These are phyloP conservation scores for Drosophila mayaguana DNA, from an alignment of 2,888 invertebrate species.

Conservation along the genomic window DNA sequence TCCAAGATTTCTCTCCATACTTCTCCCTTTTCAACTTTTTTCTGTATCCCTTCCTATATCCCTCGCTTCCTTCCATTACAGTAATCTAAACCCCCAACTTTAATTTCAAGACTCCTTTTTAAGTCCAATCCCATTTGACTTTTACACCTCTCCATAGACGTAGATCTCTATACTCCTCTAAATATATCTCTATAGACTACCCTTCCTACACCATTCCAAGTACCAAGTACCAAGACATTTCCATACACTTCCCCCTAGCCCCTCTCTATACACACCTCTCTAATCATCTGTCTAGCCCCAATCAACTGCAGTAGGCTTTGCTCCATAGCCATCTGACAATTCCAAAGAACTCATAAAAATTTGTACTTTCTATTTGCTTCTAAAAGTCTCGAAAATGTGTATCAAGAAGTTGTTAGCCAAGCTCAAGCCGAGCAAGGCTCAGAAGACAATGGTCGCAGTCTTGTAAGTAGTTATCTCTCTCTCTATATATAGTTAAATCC, in stretches of 20 bases:
- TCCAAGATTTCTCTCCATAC: neutral
- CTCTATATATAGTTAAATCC: too few relatives aligned
- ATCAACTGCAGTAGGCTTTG: constrained; percentile 28
- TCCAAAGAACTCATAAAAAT: constrained; percentile 20
- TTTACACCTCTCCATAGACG: too few relatives aligned
- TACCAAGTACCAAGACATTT: neutral
- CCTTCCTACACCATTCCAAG: too few relatives aligned
- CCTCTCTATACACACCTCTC: neutral
- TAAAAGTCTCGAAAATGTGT: constrained; percentile 29
- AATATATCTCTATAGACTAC: too few relatives aligned
- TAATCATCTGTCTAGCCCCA: neutral
- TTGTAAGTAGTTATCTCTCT: constrained; percentile 58
- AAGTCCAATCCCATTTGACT: too few relatives aligned
- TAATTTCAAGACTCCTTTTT: too few relatives aligned
- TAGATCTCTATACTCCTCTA: too few relatives aligned
- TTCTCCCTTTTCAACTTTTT: neutral
- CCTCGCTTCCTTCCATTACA: too few relatives aligned
- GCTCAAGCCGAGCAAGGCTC: constrained; percentile 24
- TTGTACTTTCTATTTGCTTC: neutral
- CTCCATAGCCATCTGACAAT: neutral
- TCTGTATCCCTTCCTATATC: neutral
- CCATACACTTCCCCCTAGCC: too few relatives aligned
- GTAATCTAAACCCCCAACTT: too few relatives aligned
- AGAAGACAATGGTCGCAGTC: constrained; percentile 32
- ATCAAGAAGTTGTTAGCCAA: constrained; percentile 43